Base-by-base conservation (phyloP, 2,113 vertebrate species). In the Gambusia affinis region DNA sequence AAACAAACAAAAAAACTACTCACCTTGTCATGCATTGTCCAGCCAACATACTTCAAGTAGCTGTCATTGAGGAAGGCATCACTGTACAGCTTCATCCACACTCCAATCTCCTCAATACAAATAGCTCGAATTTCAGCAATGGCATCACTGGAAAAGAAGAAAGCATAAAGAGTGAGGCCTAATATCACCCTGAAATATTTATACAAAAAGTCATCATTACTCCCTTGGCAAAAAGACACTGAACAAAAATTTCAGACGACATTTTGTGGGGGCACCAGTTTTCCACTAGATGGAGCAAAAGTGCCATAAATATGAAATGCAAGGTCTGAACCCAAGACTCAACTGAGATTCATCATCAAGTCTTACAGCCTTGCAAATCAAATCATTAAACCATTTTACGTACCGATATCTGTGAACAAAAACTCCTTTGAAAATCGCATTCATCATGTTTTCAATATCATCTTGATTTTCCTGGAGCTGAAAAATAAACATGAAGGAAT, bases 391-490 rank as follows among this genome's bases (percentile, higher is more conserved):
- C 30, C 30, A 33, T 39, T 65, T 79, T 61, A 88, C 86, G 0
- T 95, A 98, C 97, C 97, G 94, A 85, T 99, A 99, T 96, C 97
- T 95, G 92, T 99, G 97, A 90, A 99, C 96, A 95, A 98, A 99
- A 82, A 98, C 97, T 83, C 97, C 97, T 94, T 99, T 98, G 95
- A 99, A 99, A 94, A 99, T 98, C 72, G 97, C 97, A 89, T 98
- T 98, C 97, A 99, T 99, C 97, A 99, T 98, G 92, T 99, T 98
- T 94, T 99, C 97, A 93, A 99, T 99, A 93, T 99, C 97, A 92
- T 98, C 97, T 92, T 98, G 97, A 92, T 99, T 99, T 94, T 98
- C 97, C 92, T 99, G 97, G 92, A 99, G 96, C 97, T 99, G 93
- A 78, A 94, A 96, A 73, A 11, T 69, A 77, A 75, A 72, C 47